phyloP scores from a whole-genome alignment of 2,888 invertebrate species.

The Eudasyphora cyanicolor region DNA sequence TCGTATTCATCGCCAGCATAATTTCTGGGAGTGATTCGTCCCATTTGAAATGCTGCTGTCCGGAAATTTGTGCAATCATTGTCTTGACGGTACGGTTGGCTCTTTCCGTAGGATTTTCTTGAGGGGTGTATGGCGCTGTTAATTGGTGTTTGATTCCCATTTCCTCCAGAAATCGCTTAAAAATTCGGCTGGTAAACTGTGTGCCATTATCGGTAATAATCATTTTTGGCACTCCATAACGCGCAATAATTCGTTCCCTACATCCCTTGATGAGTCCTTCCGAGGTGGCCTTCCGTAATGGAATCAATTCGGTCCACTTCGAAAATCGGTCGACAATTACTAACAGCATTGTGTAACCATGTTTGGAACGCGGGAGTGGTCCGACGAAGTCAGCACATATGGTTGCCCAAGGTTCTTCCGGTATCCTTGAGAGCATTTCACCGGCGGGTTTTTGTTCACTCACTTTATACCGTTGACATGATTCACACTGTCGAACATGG shows the following conservation, averaged over 20 bases:
- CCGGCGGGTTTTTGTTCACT: neutral
- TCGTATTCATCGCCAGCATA: constrained; percentile 29
- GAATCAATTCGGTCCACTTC: constrained; percentile 3
- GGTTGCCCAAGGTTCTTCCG: neutral
- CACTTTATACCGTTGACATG: constrained; percentile 18
- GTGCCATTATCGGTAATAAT: constrained; percentile 41
- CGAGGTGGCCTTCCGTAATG: neutral
- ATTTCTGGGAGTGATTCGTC: too few species aligned
- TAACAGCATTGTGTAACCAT: neutral
- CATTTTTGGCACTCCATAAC: constrained; percentile 3
- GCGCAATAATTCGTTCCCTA: neutral
- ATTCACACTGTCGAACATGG: constrained; percentile 3
- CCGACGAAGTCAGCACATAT: neutral
- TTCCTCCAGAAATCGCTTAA: neutral
- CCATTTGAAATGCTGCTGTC: neutral
- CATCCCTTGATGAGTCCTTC: too few species aligned
- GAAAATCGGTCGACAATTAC: neutral
- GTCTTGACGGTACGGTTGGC: constrained; percentile 29
- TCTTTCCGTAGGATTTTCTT: constrained; percentile 23
- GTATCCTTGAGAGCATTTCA: neutral
- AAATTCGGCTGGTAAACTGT: constrained; percentile 30
- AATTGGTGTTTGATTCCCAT: neutral
- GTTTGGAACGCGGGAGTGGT: neutral
- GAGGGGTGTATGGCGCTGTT: constrained; percentile 32
- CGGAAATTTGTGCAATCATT: constrained; percentile 22